Conservation (phyloP, 1,140 invertebrate genomes). For the Globodera rostochiensis region DNA sequence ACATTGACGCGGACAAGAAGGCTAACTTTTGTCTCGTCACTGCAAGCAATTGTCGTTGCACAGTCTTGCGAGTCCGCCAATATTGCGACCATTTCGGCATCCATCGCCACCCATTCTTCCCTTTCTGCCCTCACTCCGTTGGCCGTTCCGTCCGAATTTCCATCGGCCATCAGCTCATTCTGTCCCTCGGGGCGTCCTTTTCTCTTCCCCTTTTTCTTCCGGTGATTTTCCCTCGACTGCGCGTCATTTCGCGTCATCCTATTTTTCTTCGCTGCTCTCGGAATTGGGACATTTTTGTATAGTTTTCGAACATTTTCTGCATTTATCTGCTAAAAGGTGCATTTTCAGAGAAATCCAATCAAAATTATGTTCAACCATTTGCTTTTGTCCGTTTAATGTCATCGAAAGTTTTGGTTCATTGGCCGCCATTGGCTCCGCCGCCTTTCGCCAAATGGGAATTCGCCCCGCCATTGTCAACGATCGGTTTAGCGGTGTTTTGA, state of each 20-base stretch:
- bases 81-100: background rate
- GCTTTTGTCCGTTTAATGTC: background rate
- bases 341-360: background rate
- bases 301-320: too few species aligned
- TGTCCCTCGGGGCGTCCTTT: too few species aligned
- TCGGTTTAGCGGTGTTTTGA: background rate
- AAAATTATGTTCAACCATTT: background rate
- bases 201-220: background rate
- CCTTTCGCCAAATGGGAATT: constrained; percentile 9
- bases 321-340: too few species aligned
- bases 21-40: background rate
- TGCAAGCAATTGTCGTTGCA: too few species aligned
- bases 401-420: background rate
- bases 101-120: background rate
- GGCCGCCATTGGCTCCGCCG: background rate
- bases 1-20: background rate
- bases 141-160: background rate
- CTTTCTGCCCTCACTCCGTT: background rate
- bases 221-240: background rate
- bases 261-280: background rate
- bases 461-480: background rate
- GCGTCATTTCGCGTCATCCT: background rate
- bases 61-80: background rate
- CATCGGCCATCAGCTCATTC: background rate
- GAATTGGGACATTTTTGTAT: too few species aligned